These are phyloP conservation scores for Patagioenas fasciata DNA, from an alignment of 2,113 vertebrate species.

Conservation along the genomic window DNA sequence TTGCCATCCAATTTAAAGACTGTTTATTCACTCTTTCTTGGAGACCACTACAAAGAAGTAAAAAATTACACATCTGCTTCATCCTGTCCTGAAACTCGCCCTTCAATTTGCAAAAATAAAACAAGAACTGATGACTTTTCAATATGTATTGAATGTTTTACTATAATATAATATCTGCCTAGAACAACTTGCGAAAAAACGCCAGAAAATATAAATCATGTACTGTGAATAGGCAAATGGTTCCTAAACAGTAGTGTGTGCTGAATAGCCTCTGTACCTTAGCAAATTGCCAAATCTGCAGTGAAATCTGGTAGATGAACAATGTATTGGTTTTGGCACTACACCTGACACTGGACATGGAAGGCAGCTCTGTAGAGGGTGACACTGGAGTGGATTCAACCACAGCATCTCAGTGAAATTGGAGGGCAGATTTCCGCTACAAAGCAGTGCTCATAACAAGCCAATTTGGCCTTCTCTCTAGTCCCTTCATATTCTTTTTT, in stretches of 20 bases:
- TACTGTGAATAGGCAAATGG: not conserved
- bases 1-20: not conserved
- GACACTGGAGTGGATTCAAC: not conserved
- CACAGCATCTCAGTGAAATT: not conserved
- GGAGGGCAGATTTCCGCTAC: not conserved
- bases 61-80: not conserved
- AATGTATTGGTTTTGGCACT: not conserved
- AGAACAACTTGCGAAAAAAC: not conserved
- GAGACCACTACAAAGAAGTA: not conserved
- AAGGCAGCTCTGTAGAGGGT: not conserved
- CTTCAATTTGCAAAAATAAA: not conserved
- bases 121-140: not conserved
- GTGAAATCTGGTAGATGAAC: not conserved
- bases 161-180: not conserved
- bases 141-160: not conserved
- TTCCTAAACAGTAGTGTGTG: not conserved
- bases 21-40: not conserved
- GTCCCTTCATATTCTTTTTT: not conserved
- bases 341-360: not conserved
- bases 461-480: not conserved
- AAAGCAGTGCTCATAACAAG: not conserved
- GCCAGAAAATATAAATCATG: not conserved
- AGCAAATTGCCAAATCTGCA: not conserved
- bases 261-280: not conserved
- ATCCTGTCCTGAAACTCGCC: not conserved